Base-by-base conservation (phyloP, 2,888 invertebrate genomes). In the Dryomyza anilis region DNA sequence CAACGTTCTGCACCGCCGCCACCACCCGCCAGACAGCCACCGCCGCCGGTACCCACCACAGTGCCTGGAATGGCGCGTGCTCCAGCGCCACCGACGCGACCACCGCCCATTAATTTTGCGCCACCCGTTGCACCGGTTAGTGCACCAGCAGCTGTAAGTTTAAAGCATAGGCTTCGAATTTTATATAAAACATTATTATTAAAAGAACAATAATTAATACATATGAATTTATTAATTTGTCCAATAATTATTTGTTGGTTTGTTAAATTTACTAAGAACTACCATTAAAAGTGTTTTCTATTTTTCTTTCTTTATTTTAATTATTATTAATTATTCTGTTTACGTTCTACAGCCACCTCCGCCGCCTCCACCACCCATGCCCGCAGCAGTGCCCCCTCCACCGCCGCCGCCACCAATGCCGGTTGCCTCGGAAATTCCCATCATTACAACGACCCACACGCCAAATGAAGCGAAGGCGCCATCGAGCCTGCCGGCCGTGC, bases 21-120 rank as follows among this genome's bases (percentile, higher is more conserved):
- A 33, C 86, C 86, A 46, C 86, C 86, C 68, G 84, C 84, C 39
- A 81, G 86, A 74, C 83, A 84, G 65, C 86, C 87, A 48, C 87
- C 87, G 45, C 88, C 88, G 7, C 88, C 88, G 68, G 87, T 89
- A 29, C 87, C 88, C n/a, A 84, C 88, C 74, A 85, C 88, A 70
- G 74, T 76, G 61, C 79, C 82, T 23, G 76, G 78, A n/a, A 71
- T 73, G 36, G 65, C 73, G 29, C 76, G 79, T 63, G 75, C 83
- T 67, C 83, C 83, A 3, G 77, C 78, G 43, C 81, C 81, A 69
- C 83, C 81, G 53, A 77, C 77, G 50, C 81, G 83, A 72, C 80
- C 84, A 68, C 82, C 83, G 70, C 80, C 85, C 66, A 78, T 80
- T 30, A 74, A 36, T 65, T 39, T 69, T 60, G 73, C 74, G 23